Percentiles rank a stretch among this genome's conserved stretches.
phyloP scores from a whole-genome alignment of 1,140 invertebrate genomes.

The Branchinecta lynchi region DNA sequence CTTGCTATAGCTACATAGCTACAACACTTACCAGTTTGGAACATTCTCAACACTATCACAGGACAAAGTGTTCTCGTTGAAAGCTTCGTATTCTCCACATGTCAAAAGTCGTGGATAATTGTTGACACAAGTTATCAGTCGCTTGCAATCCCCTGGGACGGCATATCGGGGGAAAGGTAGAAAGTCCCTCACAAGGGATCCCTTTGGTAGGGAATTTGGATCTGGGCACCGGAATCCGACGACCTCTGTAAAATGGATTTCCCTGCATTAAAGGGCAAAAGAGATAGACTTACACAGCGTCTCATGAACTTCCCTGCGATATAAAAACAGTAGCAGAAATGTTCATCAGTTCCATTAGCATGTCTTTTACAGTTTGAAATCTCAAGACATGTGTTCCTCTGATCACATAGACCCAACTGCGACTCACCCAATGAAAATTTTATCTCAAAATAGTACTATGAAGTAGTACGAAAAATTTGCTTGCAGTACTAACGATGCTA shows the following conservation, averaged over 20 bases:
- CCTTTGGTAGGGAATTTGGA: conserved; percentile 58
- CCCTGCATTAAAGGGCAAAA: too few relatives aligned
- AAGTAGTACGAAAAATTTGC: too few relatives aligned
- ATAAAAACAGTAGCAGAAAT: too few relatives aligned
- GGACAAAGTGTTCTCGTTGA: conserved; percentile 60
- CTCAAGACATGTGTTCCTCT: too few relatives aligned
- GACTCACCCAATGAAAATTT: too few relatives aligned
- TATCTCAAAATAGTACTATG: too few relatives aligned
- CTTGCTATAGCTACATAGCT: neutral
- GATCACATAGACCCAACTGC: too few relatives aligned
- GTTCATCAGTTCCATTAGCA: too few relatives aligned
- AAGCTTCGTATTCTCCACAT: conserved; percentile 68
- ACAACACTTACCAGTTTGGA: conserved; percentile 39
- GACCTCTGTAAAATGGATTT: conserved; percentile 30
- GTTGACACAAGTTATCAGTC: conserved; percentile 73
- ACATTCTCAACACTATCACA: conserved; percentile 65
- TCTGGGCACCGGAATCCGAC: conserved; percentile 44
- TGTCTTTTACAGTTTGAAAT: too few relatives aligned
- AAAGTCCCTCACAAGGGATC: conserved; percentile 61
- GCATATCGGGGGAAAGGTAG: conserved; percentile 67
- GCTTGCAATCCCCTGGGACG: conserved; percentile 29
- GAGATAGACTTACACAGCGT: too few relatives aligned
- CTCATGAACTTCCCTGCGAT: too few relatives aligned
- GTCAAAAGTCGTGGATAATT: conserved; percentile 64
- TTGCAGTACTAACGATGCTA: too few relatives aligned